A percentile compares a stretch with the other conserved stretches of the same genome.
phyloP scores from a whole-genome alignment of 64 coral and sea anemone species.

The Cladopsammia gracilis region DNA sequence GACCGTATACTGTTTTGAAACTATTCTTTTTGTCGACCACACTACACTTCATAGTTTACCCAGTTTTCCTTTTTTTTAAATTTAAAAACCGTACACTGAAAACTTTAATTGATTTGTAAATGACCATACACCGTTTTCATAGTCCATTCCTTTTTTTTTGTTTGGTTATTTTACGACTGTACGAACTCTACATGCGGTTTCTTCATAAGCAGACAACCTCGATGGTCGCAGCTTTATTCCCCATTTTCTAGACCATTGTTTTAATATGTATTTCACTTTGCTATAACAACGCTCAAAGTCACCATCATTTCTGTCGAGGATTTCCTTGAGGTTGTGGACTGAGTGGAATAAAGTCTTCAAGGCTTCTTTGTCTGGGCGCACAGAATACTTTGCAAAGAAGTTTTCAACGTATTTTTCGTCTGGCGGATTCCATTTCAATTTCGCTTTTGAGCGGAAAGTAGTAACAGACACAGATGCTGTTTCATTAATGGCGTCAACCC shows the following conservation, averaged over 20 bases:
- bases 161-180: constrained; percentile 1
- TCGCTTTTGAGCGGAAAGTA: neutral
- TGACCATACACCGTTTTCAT: neutral
- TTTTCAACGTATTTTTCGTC: neutral
- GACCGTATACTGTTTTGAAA: too few species aligned
- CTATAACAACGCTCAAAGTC: neutral
- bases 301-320: neutral
- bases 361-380: neutral
- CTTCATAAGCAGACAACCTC: neutral
- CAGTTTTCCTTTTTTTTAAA: too few species aligned
- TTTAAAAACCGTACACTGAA: too few species aligned
- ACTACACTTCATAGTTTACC: too few species aligned
- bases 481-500: neutral
- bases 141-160: neutral
- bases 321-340: neutral
- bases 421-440: neutral
- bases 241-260: neutral
- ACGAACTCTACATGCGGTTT: neutral
- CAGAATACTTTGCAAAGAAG: neutral
- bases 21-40: too few species aligned
- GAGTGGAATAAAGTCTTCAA: neutral
- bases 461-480: neutral
- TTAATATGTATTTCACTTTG: neutral
- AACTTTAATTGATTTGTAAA: too few species aligned
- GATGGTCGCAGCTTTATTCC: neutral